phyloP scores from a whole-genome alignment of 1,140 invertebrate genomes.

The Drosophila ficusphila region DNA sequence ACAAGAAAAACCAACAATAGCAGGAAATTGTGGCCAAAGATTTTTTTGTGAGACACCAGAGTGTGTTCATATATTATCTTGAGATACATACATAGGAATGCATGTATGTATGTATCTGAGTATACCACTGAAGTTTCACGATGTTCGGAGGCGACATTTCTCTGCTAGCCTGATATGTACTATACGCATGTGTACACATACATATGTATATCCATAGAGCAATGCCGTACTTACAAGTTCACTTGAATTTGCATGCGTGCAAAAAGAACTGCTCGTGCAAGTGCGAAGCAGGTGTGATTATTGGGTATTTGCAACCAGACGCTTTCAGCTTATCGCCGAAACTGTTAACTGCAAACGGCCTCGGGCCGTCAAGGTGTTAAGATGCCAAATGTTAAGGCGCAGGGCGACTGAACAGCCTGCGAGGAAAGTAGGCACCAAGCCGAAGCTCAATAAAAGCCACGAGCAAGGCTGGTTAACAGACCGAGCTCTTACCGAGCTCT shows the following conservation, averaged over 20 bases:
- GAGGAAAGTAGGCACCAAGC: slow-evolving; percentile 30
- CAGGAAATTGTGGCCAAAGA: no score
- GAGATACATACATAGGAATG: no score
- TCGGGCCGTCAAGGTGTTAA: no score
- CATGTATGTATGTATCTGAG: no score
- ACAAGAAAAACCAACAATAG: background rate
- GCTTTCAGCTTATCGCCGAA: slow-evolving; percentile 23
- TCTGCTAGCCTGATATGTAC: no score
- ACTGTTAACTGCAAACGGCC: slow-evolving; percentile 37
- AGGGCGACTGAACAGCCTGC: background rate
- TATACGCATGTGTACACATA: no score
- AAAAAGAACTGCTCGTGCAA: background rate
- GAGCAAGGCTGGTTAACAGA: slow-evolving; percentile 61
- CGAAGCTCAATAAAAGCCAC: slow-evolving; percentile 56
- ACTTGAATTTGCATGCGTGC: slow-evolving; percentile 23
- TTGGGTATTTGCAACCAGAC: slow-evolving; percentile 18
- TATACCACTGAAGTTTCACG: no score
- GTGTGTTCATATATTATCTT: no score
- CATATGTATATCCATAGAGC: slow-evolving; percentile 19
- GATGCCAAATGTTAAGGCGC: no score
- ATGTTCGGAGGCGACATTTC: no score
- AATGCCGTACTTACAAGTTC: no score
- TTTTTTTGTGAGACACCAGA: no score
- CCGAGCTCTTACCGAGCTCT: slow-evolving; percentile 15
- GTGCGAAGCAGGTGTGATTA: slow-evolving; percentile 15